Evolutionary conservation across 1,140 invertebrate species (phyloP), one percentile per base, ranked within the genome.

Genomic region (Drosophila quadrilineata): DNA sequence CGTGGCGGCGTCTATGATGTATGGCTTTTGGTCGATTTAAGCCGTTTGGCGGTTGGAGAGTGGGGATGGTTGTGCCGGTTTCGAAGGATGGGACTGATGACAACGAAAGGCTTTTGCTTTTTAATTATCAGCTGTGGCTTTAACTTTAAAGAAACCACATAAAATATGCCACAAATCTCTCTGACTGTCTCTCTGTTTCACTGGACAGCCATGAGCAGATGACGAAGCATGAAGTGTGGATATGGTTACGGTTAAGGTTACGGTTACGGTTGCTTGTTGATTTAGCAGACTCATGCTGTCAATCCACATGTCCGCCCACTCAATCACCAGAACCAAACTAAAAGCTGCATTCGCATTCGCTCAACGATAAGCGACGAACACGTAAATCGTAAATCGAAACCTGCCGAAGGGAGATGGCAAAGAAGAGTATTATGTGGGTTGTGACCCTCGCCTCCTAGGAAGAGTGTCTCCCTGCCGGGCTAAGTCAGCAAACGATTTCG

Each of bases 291-390:
- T 85, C 85, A 85, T 69, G 69, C 85, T 88, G 85, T 88, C 85
- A 88, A 88, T 88, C 85, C 75, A 80, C 75, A 88, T 69, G 62
- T 74, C 85, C 85, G 85, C 85, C 85, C 85, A 88, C 79, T 88
- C 85, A 88, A 88, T 88, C 85, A 86, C 38, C 48, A 59, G 59
- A 72, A 86, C 38, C 48, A 59, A 63, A 72, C 85, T 88, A 88
- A 88, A 88, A 40, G 85, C 71, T 85, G 70, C 35, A n/a, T n/a
- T n/a, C n/a, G n/a, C n/a, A n/a, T n/a, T 36, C 79, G 53, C 36
- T 14, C 21, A 36, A 71, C 71, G 80, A 86, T 85, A 85, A 84
- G 79, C 79, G 79, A n/a, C n/a, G n/a, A n/a, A n/a, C n/a, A n/a
- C 74, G 74, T 84, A 28, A 3, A 26, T 28, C 24, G 21, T 35